Base-by-base conservation (phyloP, 2,888 invertebrate genomes). In the Glaucopsyche alexis region DNA sequence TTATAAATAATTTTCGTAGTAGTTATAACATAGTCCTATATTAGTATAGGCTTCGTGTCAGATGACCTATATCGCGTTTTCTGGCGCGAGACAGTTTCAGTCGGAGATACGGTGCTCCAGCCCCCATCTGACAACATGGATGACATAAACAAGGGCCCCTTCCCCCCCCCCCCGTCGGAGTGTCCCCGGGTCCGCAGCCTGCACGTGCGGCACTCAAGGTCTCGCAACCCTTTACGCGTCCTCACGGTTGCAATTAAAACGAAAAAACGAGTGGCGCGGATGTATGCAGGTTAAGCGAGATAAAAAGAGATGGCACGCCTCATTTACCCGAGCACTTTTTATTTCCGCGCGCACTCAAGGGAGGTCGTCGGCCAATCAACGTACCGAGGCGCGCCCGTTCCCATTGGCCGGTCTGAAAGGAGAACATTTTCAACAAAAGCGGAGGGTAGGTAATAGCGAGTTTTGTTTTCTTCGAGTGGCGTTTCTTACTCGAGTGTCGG, bases 361-460 rank as follows among this genome's bases (percentile, higher is more conserved):
- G 86, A 91, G 90, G 91, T 90, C 87, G 90, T 89, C 90, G 90
- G 92, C 93, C 93, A 93, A 93, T 93, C 92, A 92, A 91, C 91
- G 90, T 86, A 87, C 87, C 84, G 86, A 85, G 82, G 85, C 84
- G 85, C 85, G 83, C 88, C 85, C 85, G 90, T 87, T 86, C 85
- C 87, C 91, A 93, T 92, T 91, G 92, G 92, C 89, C 90, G 85
- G 84, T 89, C 90, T 90, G 90, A 90, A 92, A 89, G 88, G 89
- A 89, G 88, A 90, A 85, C 87, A 89, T 88, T 88, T 87, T 83
- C 80, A 86, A 90, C 89, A 91, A 91, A 89, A 87, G 89, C 81
- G 78, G 87, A 88, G 91, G 92, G 92, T 91, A 90, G 91, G 88
- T 91, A 91, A 90, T 90, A 87, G 88, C 88, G 87, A 88, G 90